phyloP scores from a whole-genome alignment of 1,140 invertebrate species.

The Drosophila carrolli region DNA sequence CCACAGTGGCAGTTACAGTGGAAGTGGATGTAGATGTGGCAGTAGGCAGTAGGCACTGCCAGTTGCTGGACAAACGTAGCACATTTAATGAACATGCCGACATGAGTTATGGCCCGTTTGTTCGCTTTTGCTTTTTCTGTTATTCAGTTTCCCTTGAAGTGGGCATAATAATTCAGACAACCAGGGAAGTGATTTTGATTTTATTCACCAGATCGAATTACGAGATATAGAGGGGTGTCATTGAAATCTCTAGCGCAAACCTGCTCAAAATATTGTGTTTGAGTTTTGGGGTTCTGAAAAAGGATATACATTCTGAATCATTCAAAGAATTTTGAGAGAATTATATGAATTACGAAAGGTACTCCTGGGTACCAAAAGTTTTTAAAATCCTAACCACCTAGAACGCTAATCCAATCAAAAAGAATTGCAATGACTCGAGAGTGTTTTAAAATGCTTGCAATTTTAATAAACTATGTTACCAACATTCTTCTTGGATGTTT shows the following conservation, averaged over 20 bases:
- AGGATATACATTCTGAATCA: no score
- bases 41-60: slow-evolving; percentile 17
- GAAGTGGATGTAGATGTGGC: background rate
- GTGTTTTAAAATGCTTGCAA: no score
- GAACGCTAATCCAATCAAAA: no score
- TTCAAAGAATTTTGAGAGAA: no score
- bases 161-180: background rate
- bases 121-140: slow-evolving; percentile 5
- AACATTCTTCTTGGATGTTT: no score
- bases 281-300: background rate
- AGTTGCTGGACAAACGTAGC: slow-evolving; percentile 47
- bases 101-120: slow-evolving; percentile 67
- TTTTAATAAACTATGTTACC: no score
- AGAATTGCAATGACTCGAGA: no score
- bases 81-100: slow-evolving; percentile 76
- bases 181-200: slow-evolving; percentile 4
- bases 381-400: no score
- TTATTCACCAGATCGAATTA: slow-evolving; percentile 12
- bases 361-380: no score
- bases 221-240: background rate
- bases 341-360: no score
- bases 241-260: background rate
- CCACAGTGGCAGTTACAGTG: slow-evolving; percentile 2
- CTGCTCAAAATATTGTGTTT: background rate
- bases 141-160: slow-evolving; percentile 16